Evolutionary conservation across 1,140 invertebrate genomes (phyloP), one percentile per base, ranked within the genome.

Genomic region (Capitella teleta): DNA sequence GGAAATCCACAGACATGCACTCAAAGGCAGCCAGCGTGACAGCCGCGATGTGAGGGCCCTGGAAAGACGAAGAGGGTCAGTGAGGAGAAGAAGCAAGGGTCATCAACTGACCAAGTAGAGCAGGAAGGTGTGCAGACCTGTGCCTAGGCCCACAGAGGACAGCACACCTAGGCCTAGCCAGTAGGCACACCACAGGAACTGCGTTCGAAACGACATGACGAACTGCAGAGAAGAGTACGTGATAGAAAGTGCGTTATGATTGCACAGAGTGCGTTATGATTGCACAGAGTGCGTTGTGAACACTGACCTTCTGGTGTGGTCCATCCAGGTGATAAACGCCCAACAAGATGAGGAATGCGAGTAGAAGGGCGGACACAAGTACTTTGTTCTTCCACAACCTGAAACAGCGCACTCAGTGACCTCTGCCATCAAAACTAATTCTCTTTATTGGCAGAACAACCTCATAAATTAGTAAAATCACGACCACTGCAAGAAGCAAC

Each of bases 21-120:
- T 98, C 93, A 71, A 95, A 96, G 0, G 92, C 96, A 36, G 96
- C 95, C 62, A 98, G 76, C 5, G 95, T 98, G n/a, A 99, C 95
- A 47, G 85, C 56, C 40, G 78, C 78, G 57, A 81, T 80, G 61
- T 78, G 76, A 37, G 79, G 79, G 55, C 78, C 78, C 75, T 76
- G 61, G 19, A 48, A 48, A 48, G 37, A n/a, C n/a, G n/a, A n/a
- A n/a, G n/a, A n/a, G n/a, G n/a, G n/a, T n/a, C n/a, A n/a, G n/a
- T 16, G 6, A 3, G 36, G 8, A 37, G 8, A 37, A 6, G 6
- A 37, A 21, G 14, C 30, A 41, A 53, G 18, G 26, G 5, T 53
- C 2, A 14, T 60, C 87, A 84, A 19, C 89, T 88, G 19, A 94
- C 93, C 57, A 98, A 74, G 71, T 98, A 99, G 30, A 99, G 76